Evolutionary conservation across 1,140 invertebrate species (phyloP), one percentile per base, ranked within the genome.

Genomic region (Streblospio benedicti): DNA sequence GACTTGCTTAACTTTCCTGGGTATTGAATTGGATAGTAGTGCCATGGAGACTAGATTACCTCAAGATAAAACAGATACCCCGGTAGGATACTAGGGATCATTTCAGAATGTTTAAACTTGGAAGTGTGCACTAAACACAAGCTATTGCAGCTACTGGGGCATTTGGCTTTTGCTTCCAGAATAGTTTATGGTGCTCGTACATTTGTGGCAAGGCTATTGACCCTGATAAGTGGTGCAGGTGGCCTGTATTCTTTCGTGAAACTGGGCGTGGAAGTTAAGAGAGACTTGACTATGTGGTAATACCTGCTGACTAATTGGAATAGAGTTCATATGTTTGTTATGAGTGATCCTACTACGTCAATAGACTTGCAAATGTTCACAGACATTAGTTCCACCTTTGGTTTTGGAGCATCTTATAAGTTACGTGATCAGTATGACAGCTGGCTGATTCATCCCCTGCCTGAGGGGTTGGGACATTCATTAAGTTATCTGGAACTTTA

Each of bases 311-410:
- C 30, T 4, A 38, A 32, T 4, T 55, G 53, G 53, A 55, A 55
- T 18, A 27, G 53, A 18, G 16, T 55, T 35, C 25, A 31, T 6
- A 14, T 54, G 47, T 53, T 14, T 16, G 81, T 65, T 79, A 79
- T 56, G 79, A 61, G 31, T 83, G 72, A 1, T 80, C 81, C 20
- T 83, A 82, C 61, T 84, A 83, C 62, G 30, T 23, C 45, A 47
- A 28, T 28, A 1, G 45, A 47, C 14, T 47, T 27, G 25, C 9
- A 23, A 23, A 27, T 47, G 30, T 47, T 27, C 14, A 47, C 45
- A 1, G 45, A 47, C 30, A 28, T 28, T 27, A 3, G 23, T 27
- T 23, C 45, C 6, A n/a, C n/a, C n/a, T 9, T 47, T 27, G 45
- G 45, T 23, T 47, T 27, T 4, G 45, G 45, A 23, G 45, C 23